Conservation (phyloP, 1,140 invertebrate genomes). For the Lasioglossum baleicum region DNA sequence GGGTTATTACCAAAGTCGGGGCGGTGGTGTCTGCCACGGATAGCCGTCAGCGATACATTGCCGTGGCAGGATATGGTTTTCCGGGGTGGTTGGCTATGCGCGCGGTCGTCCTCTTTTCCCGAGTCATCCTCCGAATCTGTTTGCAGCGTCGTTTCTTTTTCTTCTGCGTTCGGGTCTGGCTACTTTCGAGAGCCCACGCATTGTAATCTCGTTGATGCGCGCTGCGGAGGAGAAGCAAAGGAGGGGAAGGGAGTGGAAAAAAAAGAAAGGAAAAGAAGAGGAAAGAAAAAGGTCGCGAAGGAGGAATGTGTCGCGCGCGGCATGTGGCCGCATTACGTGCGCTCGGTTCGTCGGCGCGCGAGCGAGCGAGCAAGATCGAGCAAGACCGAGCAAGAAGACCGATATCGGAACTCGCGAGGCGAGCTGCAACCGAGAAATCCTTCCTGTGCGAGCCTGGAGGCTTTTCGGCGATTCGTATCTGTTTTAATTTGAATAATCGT, state of each 20-base stretch:
- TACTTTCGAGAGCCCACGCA: conserved; percentile 39
- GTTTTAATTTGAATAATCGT: conserved; percentile 37
- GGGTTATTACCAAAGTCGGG: too few relatives aligned
- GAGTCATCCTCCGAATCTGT: background rate
- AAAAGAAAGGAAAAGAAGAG: background rate
- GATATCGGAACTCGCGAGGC: conserved; percentile 20
- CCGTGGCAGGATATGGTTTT: too few relatives aligned
- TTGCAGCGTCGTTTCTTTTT: conserved; percentile 20
- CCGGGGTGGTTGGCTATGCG: too few relatives aligned
- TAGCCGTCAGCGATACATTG: too few relatives aligned
- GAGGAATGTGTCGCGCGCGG: conserved; percentile 34
- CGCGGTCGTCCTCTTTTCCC: too few relatives aligned
- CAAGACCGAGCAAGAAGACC: background rate
- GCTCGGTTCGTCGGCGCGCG: conserved; percentile 12
- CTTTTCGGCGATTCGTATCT: conserved; percentile 26
- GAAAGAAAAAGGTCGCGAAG: conserved; percentile 2
- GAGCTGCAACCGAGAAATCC: background rate
- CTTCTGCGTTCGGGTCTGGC: background rate
- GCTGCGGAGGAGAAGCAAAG: conserved; percentile 1
- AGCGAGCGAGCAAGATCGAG: background rate
- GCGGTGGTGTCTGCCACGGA: too few relatives aligned
- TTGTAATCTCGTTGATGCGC: conserved; percentile 32
- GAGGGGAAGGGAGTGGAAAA: background rate
- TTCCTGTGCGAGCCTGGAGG: background rate
- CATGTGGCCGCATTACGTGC: conserved; percentile 35